These are phyloP conservation scores for Butastur rufipennis DNA, from an alignment of 2,113 vertebrate genomes.

Conservation along the genomic window DNA sequence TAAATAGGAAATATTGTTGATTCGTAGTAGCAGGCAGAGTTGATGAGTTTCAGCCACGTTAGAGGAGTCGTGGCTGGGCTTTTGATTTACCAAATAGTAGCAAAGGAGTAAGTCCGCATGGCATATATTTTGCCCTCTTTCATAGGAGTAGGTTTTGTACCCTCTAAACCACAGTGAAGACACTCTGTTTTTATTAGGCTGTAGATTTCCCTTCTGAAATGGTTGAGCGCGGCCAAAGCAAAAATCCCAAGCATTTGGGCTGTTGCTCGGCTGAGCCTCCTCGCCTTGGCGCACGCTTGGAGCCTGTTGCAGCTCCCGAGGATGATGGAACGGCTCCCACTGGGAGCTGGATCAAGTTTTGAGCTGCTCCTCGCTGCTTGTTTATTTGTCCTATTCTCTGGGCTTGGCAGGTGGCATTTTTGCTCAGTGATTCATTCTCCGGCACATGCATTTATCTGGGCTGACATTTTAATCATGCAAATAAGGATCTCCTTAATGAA, in stretches of 20 bases:
- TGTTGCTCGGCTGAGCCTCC: background rate
- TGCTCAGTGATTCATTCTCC: constrained; percentile 40
- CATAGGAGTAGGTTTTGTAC: background rate
- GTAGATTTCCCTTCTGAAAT: background rate
- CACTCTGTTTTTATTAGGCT: background rate
- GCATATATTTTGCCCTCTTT: background rate
- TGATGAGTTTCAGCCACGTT: background rate
- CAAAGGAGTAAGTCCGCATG: background rate
- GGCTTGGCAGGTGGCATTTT: constrained; percentile 69
- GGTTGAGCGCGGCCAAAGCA: background rate
- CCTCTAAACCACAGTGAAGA: background rate
- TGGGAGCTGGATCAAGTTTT: constrained; percentile 50
- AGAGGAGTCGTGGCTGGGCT: background rate
- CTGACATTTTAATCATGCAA: constrained; percentile 74
- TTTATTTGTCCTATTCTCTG: constrained; percentile 47
- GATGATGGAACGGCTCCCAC: constrained; percentile 47
- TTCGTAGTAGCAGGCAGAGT: background rate
- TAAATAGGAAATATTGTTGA: background rate
- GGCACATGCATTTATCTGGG: constrained; percentile 33
- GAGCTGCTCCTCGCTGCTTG: background rate
- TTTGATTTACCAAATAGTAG: background rate
- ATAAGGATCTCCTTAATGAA: constrained; percentile 67
- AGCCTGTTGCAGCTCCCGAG: background rate
- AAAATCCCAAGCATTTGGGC: background rate
- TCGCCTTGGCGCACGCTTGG: background rate